Evolutionary conservation across 2,888 invertebrate genomes (phyloP).

Genomic region (Drosophila incognita): DNA sequence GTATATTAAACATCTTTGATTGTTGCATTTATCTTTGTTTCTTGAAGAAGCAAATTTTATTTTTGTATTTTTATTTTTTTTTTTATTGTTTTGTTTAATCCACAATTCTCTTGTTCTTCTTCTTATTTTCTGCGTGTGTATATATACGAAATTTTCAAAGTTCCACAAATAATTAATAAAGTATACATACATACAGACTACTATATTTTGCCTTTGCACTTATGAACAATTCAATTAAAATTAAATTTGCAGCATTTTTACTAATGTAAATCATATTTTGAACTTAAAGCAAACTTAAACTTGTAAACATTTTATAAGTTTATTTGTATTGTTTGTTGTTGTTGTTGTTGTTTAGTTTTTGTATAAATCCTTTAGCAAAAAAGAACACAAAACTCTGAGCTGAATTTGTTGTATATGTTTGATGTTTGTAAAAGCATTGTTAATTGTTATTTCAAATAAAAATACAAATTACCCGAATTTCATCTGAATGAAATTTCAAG

Average conservation of each 20-base stretch:
- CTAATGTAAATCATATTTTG: constrained; percentile 74
- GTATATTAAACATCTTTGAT: constrained; percentile 23
- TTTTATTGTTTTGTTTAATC: constrained; percentile 43
- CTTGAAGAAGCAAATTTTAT: constrained; percentile 72
- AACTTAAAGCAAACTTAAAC: constrained; percentile 75
- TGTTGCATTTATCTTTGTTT: constrained; percentile 47
- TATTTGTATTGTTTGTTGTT: constrained; percentile 43
- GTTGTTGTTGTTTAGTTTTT: constrained; percentile 39
- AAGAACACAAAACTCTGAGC: constrained; percentile 73
- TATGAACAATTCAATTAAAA: constrained; percentile 64
- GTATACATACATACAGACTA: constrained; percentile 62
- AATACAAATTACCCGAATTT: constrained; percentile 54
- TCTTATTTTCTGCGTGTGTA: constrained; percentile 27
- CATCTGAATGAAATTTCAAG: constrained; percentile 39
- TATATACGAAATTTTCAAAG: constrained; percentile 43
- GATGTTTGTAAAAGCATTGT: constrained; percentile 32
- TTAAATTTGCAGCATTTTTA: constrained; percentile 75
- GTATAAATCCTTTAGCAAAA: constrained; percentile 70
- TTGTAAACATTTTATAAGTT: constrained; percentile 63
- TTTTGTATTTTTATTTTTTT: constrained; percentile 41
- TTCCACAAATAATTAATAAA: constrained; percentile 69
- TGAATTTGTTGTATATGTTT: constrained; percentile 28
- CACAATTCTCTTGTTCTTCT: constrained; percentile 43
- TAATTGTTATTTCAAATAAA: constrained; percentile 36
- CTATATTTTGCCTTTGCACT: constrained; percentile 71